phyloP scores from a whole-genome alignment of 2,113 vertebrate species.

The Varanus salvator region DNA sequence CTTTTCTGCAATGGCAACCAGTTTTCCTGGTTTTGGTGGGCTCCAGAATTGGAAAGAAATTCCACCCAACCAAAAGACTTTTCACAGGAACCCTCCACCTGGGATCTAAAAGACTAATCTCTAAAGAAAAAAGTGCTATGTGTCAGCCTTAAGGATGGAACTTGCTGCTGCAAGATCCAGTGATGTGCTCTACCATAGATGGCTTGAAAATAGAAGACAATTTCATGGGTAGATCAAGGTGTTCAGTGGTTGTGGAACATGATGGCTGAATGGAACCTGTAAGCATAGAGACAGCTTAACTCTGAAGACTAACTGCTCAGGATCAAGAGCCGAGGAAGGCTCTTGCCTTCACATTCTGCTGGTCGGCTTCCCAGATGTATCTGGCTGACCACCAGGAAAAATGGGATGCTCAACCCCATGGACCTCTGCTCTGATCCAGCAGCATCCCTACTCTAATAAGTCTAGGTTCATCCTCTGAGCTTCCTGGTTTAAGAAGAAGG shows the following conservation, averaged over 20 bases:
- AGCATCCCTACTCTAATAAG: neutral
- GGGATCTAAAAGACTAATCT: fast-evolving
- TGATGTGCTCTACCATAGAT: neutral
- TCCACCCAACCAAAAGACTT: neutral
- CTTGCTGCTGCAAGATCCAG: neutral
- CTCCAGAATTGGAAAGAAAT: neutral
- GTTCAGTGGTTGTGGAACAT: neutral
- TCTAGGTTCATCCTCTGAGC: neutral
- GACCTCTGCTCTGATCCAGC: neutral
- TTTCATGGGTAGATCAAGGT: too few species aligned
- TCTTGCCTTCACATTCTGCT: neutral
- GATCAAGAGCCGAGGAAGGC: too few species aligned
- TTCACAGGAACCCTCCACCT: neutral
- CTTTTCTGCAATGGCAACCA: neutral
- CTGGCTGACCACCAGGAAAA: neutral
- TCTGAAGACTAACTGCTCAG: neutral
- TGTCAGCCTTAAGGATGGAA: neutral
- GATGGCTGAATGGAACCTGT: neutral
- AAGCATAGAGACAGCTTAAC: neutral
- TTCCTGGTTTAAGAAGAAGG: neutral
- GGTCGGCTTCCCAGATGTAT: neutral
- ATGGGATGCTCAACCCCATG: neutral
- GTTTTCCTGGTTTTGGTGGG: neutral
- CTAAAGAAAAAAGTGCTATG: neutral
- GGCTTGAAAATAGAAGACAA: neutral